These are phyloP conservation scores for Hypena proboscidalis DNA, from an alignment of 2,888 invertebrate genomes.

Conservation along the genomic window DNA sequence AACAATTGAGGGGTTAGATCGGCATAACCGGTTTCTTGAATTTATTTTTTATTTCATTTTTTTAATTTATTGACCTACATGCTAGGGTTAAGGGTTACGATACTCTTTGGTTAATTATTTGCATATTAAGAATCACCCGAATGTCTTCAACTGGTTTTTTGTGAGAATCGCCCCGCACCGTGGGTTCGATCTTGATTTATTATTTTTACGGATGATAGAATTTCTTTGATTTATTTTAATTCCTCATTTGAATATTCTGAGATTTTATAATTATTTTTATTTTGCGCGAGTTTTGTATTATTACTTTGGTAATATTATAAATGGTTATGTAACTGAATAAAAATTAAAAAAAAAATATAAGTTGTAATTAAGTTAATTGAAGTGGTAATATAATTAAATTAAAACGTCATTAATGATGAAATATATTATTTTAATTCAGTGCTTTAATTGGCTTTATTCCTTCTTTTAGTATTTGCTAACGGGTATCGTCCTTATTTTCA, in stretches of 20 bases:
- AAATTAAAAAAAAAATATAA: no score
- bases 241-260: conserved; percentile 29
- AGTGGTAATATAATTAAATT: no score
- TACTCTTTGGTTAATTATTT: conserved; percentile 73
- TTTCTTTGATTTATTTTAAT: conserved; percentile 43
- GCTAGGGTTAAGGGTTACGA: conserved; percentile 57
- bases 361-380: no score
- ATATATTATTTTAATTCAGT: no score
- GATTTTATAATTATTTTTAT: conserved; percentile 15
- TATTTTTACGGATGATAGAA: conserved; percentile 64
- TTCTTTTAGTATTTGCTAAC: no score
- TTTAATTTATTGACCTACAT: conserved; percentile 79
- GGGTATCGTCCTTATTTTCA: conserved; percentile 13
- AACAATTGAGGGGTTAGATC: conserved; percentile 72
- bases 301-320: conserved; percentile 1
- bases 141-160: conserved; percentile 56
- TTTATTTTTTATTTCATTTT: conserved; percentile 59
- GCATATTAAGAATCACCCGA: conserved; percentile 66
- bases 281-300: conserved; percentile 1
- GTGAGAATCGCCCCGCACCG: conserved; percentile 63
- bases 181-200: conserved; percentile 57
- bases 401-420: no score
- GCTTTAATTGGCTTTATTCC: no score
- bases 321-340: not conserved
- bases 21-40: conserved; percentile 62